Percentiles rank a stretch among this genome's conserved stretches.
These are phyloP conservation scores for Tethya wilhelma DNA, from an alignment of 37 sponge, comb jelly and placozoan genomes.

Conservation along the genomic window DNA sequence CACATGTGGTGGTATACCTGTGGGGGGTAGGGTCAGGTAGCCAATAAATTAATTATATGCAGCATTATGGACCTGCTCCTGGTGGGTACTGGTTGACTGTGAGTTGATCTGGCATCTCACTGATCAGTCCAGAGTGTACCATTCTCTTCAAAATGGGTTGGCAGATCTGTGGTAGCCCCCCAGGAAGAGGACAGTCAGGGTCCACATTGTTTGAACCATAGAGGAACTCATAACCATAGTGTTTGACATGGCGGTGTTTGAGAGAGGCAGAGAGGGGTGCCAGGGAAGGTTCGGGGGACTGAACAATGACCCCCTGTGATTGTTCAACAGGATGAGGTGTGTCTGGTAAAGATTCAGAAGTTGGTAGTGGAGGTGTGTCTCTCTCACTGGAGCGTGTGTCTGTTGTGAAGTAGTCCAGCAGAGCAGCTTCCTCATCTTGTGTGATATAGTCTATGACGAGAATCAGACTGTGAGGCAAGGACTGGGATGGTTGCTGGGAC, in stretches of 20 bases:
- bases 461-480: slow-evolving; percentile 61
- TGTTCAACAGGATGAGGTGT: neutral
- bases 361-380: slow-evolving; percentile 8
- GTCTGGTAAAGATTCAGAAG: neutral
- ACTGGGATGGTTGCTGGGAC: neutral
- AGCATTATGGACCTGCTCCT: slow-evolving; percentile 72
- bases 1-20: slow-evolving; percentile 93
- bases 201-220: slow-evolving; percentile 84
- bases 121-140: slow-evolving; percentile 16
- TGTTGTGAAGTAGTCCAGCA: slow-evolving; percentile 44
- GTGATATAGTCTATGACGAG: slow-evolving; percentile 52
- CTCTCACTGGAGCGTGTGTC: neutral
- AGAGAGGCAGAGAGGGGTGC: slow-evolving; percentile 18
- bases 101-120: slow-evolving; percentile 73
- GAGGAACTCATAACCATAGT: slow-evolving; percentile 91
- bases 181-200: slow-evolving; percentile 64
- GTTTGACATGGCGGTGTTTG: slow-evolving; percentile 71
- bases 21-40: neutral
- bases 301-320: neutral
- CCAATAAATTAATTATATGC: neutral
- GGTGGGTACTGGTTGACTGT: slow-evolving; percentile 91
- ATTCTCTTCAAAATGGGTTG: slow-evolving; percentile 48
- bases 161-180: slow-evolving; percentile 63
- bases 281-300: neutral
- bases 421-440: slow-evolving; percentile 38